These are phyloP conservation scores for Spatulosminthurus flaviceps DNA, from an alignment of 2,888 invertebrate genomes.

Conservation along the genomic window DNA sequence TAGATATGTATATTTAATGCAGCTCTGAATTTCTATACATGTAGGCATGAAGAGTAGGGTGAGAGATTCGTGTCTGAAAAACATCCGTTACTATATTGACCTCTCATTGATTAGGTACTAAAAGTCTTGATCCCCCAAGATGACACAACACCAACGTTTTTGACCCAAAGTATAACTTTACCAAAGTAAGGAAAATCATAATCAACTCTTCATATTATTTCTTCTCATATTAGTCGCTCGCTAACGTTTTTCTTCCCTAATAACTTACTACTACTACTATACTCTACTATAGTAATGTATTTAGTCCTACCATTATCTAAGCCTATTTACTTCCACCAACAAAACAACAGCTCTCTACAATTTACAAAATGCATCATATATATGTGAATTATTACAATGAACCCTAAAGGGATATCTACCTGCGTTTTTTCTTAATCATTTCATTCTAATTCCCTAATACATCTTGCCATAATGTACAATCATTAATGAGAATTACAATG, in stretches of 20 bases:
- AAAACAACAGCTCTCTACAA: too few relatives aligned
- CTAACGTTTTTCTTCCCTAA: too few relatives aligned
- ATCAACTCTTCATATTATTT: too few relatives aligned
- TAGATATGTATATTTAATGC: too few relatives aligned
- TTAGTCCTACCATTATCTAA: neutral
- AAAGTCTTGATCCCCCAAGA: neutral
- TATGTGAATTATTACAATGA: too few relatives aligned
- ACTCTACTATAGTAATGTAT: too few relatives aligned
- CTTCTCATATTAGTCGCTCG: too few relatives aligned
- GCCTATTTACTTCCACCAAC: neutral
- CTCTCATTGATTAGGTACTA: slow-evolving; percentile 33
- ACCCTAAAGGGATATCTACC: neutral
- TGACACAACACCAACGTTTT: slow-evolving; percentile 13
- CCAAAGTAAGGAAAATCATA: neutral
- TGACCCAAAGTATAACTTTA: slow-evolving; percentile 2
- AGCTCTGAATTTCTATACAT: too few relatives aligned
- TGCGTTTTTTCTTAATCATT: neutral
- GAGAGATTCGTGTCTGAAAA: neutral
- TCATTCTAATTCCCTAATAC: slow-evolving; percentile 8
- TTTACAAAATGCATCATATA: too few relatives aligned
- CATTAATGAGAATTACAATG: neutral
- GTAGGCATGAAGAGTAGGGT: neutral
- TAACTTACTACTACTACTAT: too few relatives aligned
- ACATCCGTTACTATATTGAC: slow-evolving; percentile 34
- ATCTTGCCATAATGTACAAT: slow-evolving; percentile 20